Conservation (phyloP, 2,888 invertebrate species). For the Rugalucina vietnamica region DNA sequence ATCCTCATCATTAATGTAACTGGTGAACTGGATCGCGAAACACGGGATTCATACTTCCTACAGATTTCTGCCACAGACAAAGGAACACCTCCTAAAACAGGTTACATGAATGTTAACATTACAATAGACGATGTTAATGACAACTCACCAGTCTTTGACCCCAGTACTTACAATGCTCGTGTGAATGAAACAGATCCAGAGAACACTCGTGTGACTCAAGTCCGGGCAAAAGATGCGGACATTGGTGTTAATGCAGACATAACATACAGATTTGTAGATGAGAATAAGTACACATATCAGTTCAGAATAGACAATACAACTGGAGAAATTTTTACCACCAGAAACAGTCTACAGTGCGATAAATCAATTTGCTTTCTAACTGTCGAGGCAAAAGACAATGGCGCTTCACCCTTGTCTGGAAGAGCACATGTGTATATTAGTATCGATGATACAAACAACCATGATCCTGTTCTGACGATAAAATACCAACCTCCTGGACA, state of each 20-base stretch:
- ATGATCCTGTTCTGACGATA: conserved; percentile 85
- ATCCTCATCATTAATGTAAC: conserved; percentile 94
- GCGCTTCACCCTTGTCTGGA: conserved; percentile 94
- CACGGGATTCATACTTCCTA: conserved; percentile 92
- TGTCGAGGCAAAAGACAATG: conserved; percentile 96
- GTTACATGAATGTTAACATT: conserved; percentile 75
- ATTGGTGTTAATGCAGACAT: conserved; percentile 93
- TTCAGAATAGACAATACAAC: conserved; percentile 96
- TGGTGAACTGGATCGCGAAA: conserved; percentile 95
- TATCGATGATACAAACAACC: conserved; percentile 81
- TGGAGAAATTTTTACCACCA: conserved; percentile 93
- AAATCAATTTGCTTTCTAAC: conserved; percentile 93
- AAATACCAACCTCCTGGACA: conserved; percentile 57
- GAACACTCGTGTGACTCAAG: conserved; percentile 94
- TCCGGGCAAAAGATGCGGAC: conserved; percentile 97
- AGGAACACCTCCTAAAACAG: conserved; percentile 84
- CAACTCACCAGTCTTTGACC: conserved; percentile 95
- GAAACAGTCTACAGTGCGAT: conserved; percentile 69
- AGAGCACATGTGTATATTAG: conserved; percentile 79
- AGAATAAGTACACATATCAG: conserved; percentile 88
- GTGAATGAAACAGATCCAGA: conserved; percentile 97
- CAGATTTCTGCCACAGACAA: conserved; percentile 92
- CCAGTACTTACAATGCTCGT: conserved; percentile 96
- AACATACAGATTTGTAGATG: conserved; percentile 93
- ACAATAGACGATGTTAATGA: conserved; percentile 96